Base-by-base conservation (phyloP, 2,113 vertebrate species). In the Shinisaurus crocodilurus region DNA sequence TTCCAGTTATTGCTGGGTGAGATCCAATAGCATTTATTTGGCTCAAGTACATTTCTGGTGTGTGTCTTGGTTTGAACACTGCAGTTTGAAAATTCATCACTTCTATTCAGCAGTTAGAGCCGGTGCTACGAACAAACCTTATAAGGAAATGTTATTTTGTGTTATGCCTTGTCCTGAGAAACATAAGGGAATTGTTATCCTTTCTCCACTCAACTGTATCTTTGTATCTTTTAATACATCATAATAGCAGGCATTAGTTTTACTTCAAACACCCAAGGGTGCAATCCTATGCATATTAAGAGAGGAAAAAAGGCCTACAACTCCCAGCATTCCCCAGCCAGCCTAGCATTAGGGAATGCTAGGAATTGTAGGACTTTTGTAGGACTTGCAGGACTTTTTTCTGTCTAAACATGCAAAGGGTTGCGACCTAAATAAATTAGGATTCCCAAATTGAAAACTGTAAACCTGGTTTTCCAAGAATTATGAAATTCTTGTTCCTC, bases 141-240 rank as follows among this genome's bases (percentile, higher is more conserved):
- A 88, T 88, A 88, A 48, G 86, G 75, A 65, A 48, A 88, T 88
- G 75, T 45, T 88, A 18, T 23, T 88, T 88, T 80, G 7, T 67
- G 75, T 67, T 88, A 27, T 43, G 12, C 20, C 25, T 40, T 29
- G 57, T 54, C 40, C 34, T 60, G 60, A 79, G 40, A 48, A 79
- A 70, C 12, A 45, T n/a, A 40, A 83, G 65, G 29, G 32, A 87
- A 76, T 2, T 54, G 6, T n/a, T 45, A 16, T 20, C 40, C n/a
- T 76, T 76, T 77, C 45, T 87, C 57, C 54, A 87, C 25, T 29
- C 72, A 43, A 70, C 57, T 77, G 69, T n/a, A n/a, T 12, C 32
- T 82, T 82, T n/a, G n/a, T n/a, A n/a, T n/a, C n/a, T n/a, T 60
- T 76, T 3, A 76, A 76, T 43, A 37, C 29, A 27, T 40, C 69